phyloP scores from a whole-genome alignment of 2,888 invertebrate species.

The Diadromus collaris region DNA sequence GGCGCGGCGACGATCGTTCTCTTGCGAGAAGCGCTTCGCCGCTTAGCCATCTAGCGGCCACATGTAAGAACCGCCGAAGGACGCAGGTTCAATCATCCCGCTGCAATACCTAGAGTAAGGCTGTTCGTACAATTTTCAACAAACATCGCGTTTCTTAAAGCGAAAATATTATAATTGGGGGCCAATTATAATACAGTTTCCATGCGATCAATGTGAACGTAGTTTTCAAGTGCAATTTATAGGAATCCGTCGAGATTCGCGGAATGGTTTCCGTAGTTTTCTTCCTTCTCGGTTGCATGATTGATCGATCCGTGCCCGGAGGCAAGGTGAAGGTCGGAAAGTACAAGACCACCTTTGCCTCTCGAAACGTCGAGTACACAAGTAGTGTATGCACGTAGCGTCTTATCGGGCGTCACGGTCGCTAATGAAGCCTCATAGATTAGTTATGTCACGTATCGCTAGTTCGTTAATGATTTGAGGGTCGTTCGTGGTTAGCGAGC shows the following conservation, averaged over 20 bases:
- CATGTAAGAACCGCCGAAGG: neutral
- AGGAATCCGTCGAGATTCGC: conserved; percentile 8
- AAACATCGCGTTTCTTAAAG: neutral
- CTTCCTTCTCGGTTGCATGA: conserved; percentile 15
- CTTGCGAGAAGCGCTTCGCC: neutral
- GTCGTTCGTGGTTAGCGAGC: conserved; percentile 45
- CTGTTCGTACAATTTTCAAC: neutral
- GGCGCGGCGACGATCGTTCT: neutral
- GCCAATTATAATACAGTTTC: neutral
- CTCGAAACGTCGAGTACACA: conserved; percentile 53
- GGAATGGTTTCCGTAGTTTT: neutral
- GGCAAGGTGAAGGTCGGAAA: conserved; percentile 42
- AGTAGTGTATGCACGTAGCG: conserved; percentile 43
- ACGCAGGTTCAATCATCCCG: neutral
- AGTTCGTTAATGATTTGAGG: conserved; percentile 59
- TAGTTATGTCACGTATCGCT: conserved; percentile 62
- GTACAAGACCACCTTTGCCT: conserved; percentile 38
- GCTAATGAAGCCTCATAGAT: conserved; percentile 65
- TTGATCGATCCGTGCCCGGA: conserved; percentile 27
- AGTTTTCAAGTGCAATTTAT: neutral
- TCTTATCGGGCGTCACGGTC: conserved; percentile 56
- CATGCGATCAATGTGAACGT: neutral
- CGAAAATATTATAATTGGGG: neutral
- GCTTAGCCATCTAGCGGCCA: neutral
- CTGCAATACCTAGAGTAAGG: neutral